These are phyloP conservation scores for Scyliorhinus canicula DNA, from an alignment of 2,797 vertebrate genomes.

Conservation along the genomic window DNA sequence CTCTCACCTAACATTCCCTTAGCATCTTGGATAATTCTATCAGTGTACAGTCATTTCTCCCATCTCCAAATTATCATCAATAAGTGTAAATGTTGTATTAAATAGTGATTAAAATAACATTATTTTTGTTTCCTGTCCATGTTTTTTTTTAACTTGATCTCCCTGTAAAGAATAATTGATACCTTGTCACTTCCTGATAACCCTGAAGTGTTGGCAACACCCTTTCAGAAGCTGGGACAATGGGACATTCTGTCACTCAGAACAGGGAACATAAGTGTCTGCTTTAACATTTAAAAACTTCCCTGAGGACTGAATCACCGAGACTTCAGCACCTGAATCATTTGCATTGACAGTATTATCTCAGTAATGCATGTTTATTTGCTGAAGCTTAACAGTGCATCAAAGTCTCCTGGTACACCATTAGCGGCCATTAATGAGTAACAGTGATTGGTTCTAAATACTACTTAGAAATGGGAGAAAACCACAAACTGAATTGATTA, in stretches of 20 bases:
- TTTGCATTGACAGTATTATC: neutral
- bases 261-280: neutral
- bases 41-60: neutral
- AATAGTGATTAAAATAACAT: too few species aligned
- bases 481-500: neutral
- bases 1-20: too few species aligned
- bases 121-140: too few species aligned
- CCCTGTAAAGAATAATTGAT: too few species aligned
- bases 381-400: neutral
- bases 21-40: too few species aligned
- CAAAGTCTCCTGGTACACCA: neutral
- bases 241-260: neutral
- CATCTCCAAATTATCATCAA: neutral
- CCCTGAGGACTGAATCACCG: neutral
- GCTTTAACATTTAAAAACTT: neutral
- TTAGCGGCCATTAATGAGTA: neutral
- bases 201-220: neutral
- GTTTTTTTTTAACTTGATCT: too few species aligned
- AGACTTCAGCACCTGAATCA: neutral
- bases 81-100: too few species aligned
- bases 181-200: too few species aligned
- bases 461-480: neutral
- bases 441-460: neutral
- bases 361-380: neutral
- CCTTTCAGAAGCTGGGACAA: neutral